A percentile compares a stretch with the other conserved stretches of the same genome.
phyloP scores from a whole-genome alignment of 2,888 invertebrate genomes.

The Zhengitettix transpicula region DNA sequence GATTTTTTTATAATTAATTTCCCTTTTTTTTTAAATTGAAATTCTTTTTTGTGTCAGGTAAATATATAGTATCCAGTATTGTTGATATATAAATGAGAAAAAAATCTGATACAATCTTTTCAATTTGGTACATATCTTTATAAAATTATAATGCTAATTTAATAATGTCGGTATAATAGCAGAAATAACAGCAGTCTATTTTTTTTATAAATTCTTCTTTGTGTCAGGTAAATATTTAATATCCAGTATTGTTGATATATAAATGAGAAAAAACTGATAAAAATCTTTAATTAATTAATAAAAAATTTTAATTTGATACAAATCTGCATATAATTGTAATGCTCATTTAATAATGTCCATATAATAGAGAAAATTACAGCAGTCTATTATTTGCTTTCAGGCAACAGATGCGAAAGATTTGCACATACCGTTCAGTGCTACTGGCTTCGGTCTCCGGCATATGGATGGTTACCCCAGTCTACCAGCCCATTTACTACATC shows the following conservation, averaged over 20 bases:
- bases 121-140: background rate
- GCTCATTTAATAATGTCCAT: background rate
- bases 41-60: no score
- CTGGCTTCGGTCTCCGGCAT: slow-evolving; percentile 33
- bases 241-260: no score
- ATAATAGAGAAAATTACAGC: background rate
- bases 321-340: background rate
- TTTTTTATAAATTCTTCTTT: no score
- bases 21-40: no score
- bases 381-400: slow-evolving; percentile 3
- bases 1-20: background rate
- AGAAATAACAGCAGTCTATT: background rate
- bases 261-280: no score
- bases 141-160: background rate
- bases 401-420: slow-evolving; percentile 23
- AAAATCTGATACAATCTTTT: background rate
- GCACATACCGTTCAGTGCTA: slow-evolving; percentile 43
- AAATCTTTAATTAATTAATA: no score
- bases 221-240: no score
- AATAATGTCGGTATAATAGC: background rate
- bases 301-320: no score
- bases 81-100: background rate
- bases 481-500: slow-evolving; percentile 48
- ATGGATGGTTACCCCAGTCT: slow-evolving; percentile 42
- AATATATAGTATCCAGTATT: no score